Conservation (phyloP, 30 jellyfish, hydroid and myxozoan genomes). For the Nemopilema nomurai region DNA sequence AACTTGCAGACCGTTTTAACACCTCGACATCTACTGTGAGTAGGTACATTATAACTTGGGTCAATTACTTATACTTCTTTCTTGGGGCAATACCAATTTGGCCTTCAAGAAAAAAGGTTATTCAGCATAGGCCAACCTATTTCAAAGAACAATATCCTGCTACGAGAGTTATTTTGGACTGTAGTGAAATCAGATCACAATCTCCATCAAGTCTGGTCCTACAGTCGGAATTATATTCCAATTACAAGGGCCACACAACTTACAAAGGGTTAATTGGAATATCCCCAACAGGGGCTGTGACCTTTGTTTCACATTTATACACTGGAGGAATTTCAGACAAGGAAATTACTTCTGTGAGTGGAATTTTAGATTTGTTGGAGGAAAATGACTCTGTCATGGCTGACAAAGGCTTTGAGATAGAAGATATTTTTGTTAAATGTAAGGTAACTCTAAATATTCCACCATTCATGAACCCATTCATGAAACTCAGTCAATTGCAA, state of each 20-base stretch:
- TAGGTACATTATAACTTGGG: not conserved
- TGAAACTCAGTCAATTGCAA: constrained; percentile 18
- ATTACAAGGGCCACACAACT: not conserved
- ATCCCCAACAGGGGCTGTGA: constrained; percentile 19
- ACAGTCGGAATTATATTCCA: not conserved
- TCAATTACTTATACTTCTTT: not conserved
- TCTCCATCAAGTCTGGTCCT: not conserved
- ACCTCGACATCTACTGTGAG: not conserved
- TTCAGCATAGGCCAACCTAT: not conserved
- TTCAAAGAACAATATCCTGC: not conserved
- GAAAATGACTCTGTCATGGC: constrained; percentile 52
- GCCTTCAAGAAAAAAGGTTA: not conserved
- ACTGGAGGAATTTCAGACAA: constrained; percentile 46
- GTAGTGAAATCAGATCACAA: not conserved
- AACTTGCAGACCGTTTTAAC: not conserved
- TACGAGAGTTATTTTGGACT: not conserved
- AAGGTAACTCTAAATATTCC: constrained; percentile 49
- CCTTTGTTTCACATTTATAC: constrained; percentile 58
- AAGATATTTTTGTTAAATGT: constrained; percentile 21
- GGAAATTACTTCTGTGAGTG: constrained; percentile 32
- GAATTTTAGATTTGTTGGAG: constrained; percentile 32
- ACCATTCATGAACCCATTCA: constrained; percentile 26
- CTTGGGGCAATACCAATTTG: not conserved
- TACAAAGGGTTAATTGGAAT: not conserved
- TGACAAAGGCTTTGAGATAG: constrained; percentile 53